These are phyloP conservation scores for Melanogrammus aeglefinus DNA, from an alignment of 2,797 vertebrate genomes.

Conservation along the genomic window DNA sequence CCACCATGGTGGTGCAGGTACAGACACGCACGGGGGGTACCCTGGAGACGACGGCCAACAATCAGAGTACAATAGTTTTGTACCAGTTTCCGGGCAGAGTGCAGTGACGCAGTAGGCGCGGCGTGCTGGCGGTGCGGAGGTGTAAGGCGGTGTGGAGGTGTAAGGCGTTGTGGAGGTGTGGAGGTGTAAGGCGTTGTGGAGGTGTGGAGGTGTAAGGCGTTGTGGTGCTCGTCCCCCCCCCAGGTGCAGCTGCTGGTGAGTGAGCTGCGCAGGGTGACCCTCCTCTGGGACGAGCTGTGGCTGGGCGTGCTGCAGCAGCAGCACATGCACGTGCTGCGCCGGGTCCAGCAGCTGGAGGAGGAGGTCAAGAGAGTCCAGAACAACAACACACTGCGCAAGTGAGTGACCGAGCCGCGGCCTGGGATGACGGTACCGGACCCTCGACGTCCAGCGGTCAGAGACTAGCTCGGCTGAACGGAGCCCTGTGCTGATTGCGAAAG, in stretches of 20 bases:
- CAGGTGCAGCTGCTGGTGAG: slow-evolving; percentile 98
- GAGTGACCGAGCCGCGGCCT: slow-evolving; percentile 40
- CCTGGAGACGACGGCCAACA: too few relatives aligned
- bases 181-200: too few relatives aligned
- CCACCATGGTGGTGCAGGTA: slow-evolving; percentile 99
- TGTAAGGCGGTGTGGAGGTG: too few relatives aligned
- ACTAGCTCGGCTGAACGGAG: background rate
- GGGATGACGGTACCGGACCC: background rate
- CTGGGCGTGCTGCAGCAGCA: slow-evolving; percentile 93
- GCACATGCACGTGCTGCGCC: slow-evolving; percentile 93
- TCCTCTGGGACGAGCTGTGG: slow-evolving; percentile 99
- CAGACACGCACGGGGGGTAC: background rate
- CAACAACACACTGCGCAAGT: slow-evolving; percentile 89
- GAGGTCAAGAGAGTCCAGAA: slow-evolving; percentile 98
- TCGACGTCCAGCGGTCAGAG: background rate
- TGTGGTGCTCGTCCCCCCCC: too few relatives aligned
- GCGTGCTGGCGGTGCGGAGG: too few relatives aligned
- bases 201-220: too few relatives aligned
- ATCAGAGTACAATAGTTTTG: too few relatives aligned
- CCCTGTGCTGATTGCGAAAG: background rate
- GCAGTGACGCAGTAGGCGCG: too few relatives aligned
- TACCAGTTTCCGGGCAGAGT: too few relatives aligned
- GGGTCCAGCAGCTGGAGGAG: slow-evolving; percentile 95
- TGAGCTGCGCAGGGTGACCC: slow-evolving; percentile 90
- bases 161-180: background rate